Evolutionary conservation across 2,797 vertebrate genomes (phyloP), one percentile per base, ranked within the genome.

Genomic region (Eleutherodactylus coqui): DNA sequence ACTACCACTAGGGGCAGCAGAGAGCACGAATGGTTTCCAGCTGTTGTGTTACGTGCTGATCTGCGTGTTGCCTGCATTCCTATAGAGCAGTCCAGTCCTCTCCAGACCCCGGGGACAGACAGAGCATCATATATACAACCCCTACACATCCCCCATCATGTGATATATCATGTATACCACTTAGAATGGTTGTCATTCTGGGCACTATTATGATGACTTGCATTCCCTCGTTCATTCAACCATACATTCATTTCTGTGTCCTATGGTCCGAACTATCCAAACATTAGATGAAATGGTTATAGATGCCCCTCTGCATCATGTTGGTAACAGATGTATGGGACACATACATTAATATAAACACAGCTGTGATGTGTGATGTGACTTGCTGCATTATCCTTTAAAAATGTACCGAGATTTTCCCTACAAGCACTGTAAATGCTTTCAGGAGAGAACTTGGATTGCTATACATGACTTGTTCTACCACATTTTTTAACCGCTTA

Each of bases 1-100:
- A 41, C 19, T 49, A 51, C 75, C 85, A 24, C 83, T 49, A 27
- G 78, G 34, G 49, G 84, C 51, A 64, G 76, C 41, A 60, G 19
- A 21, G 64, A 34, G 6, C 36, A 16, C 3, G 29, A 32, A 43
- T 62, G 67, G 38, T 73, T 62, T 34, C 19, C 64, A 85, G 79
- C n/a, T 64, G 32, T 43, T 43, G 32, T 5, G 60, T 43, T 58
- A 72, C 49, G 80, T 83, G 85, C 73, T n/a, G 49, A 36, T 2
- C 8, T 24, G 72, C 2, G 7, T 43, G 53, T 43, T 14, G 45
- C 9, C 45, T 43, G n/a, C 49, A 45, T 76, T 67, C 79, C 69
- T 47, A 78, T 85, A 45, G 69, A 14, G 13, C 43, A 76, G 70
- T 24, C 10, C 11, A 32, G 32, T 34, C 14, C n/a, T 58, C 36